phyloP scores from a whole-genome alignment of 2,113 vertebrate species.

The Petroica traversi region DNA sequence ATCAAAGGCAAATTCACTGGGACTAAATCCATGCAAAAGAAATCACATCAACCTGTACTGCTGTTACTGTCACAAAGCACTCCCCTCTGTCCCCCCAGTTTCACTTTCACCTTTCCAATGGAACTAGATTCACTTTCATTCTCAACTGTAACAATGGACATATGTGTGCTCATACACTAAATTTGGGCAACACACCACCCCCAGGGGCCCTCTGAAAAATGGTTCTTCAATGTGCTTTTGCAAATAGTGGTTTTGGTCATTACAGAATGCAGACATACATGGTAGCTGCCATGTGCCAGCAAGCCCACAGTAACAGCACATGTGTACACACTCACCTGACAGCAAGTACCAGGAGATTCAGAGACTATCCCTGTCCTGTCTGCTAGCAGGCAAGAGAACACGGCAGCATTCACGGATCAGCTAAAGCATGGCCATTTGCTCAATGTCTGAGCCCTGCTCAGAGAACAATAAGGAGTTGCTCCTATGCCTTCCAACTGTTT shows the following conservation, averaged over 20 bases:
- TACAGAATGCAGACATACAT: not conserved
- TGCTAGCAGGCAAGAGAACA: not conserved
- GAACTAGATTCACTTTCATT: not conserved
- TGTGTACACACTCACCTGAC: not conserved
- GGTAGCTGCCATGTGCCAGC: not conserved
- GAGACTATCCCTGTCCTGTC: not conserved
- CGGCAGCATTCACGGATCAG: not conserved
- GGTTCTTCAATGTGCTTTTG: not conserved
- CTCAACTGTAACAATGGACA: not conserved
- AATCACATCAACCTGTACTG: not conserved
- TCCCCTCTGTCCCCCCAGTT: not conserved
- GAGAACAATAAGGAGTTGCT: not conserved
- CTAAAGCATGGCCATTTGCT: not conserved
- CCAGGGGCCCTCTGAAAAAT: fast-evolving
- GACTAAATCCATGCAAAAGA: not conserved
- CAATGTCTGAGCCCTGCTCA: not conserved
- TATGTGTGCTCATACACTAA: not conserved
- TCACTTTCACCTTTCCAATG: not conserved
- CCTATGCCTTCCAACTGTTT: not conserved
- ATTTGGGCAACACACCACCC: not conserved
- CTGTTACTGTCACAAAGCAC: not conserved
- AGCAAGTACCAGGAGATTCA: not conserved
- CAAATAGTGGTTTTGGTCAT: not conserved
- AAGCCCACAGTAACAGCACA: not conserved
- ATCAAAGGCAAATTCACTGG: not conserved